Percentiles rank a stretch among this genome's conserved stretches.
phyloP scores from a whole-genome alignment of 2,113 vertebrate species.

The Siphamia tubifer region DNA sequence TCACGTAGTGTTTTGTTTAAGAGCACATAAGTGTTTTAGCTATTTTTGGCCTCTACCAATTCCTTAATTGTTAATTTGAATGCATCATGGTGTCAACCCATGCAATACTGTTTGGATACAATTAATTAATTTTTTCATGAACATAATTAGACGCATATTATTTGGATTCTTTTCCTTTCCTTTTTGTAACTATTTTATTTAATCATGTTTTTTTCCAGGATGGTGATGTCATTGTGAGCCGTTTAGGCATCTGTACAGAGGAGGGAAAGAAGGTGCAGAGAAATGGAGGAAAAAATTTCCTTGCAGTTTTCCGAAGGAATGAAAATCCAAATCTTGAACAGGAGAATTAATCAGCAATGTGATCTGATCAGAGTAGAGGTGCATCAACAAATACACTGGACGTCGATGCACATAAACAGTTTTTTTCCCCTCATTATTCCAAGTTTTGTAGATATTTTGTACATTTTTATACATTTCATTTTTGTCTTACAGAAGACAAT shows the following conservation, averaged over 20 bases:
- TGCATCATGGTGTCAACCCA: too few species aligned
- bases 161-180: too few species aligned
- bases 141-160: too few species aligned
- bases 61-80: too few species aligned
- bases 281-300: constrained; percentile 86
- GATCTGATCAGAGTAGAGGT: not conserved
- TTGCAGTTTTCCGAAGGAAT: constrained; percentile 86
- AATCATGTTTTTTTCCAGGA: constrained; percentile 67
- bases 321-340: constrained; percentile 57
- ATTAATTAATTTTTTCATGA: too few species aligned
- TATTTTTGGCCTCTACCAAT: too few species aligned
- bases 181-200: too few species aligned
- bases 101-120: too few species aligned
- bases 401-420: not conserved
- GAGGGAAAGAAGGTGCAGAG: constrained; percentile 92
- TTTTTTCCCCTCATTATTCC: not conserved
- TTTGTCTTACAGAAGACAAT: too few species aligned
- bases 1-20: too few species aligned
- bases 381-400: not conserved
- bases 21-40: too few species aligned
- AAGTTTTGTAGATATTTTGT: not conserved
- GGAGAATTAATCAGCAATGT: not conserved
- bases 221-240: constrained; percentile 81
- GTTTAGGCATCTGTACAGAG: constrained; percentile 87
- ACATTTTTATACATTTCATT: not conserved